Base-by-base conservation (phyloP, 1,140 invertebrate species). In the Melitaea cinxia region DNA sequence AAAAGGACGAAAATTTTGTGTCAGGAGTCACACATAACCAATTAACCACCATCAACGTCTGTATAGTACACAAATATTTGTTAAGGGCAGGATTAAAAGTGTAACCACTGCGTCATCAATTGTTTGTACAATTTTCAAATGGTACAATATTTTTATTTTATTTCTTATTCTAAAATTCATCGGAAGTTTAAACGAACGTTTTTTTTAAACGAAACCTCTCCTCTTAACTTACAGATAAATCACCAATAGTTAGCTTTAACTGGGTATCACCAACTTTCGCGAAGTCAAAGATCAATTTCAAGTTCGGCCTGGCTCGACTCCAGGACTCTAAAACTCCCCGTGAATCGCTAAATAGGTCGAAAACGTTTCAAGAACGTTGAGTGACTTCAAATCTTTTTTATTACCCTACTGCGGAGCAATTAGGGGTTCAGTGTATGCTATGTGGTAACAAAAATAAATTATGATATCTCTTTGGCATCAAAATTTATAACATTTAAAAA, bases 231-330 rank as follows among this genome's bases (percentile, higher is more conserved):
- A 19, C 7, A 19, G 15, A 45, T n/a, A 45, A 45, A 45, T 45
- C 17, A 19, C 39, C 15, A 45, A 35, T 35, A 35, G 33, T 19
- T 7, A 45, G 10, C 6, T 19, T 45, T 19, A 45, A 45, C 4
- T 45, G 5, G 19, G 10, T 9, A 45, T 42, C 37, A 42, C 39
- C n/a, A 45, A 45, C 15, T 45, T 45, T 45, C n/a, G 39, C 6
- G 17, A 45, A 45, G 39, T 45, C 39, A 45, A 45, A 45, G 39
- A 45, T 45, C 39, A 45, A 45, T 45, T 45, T 45, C 39, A 45
- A 45, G 39, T 21, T 9, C 7, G 12, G 17, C 6, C n/a, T 45
- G 39, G 39, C 39, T 45, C 39, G 39, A 15, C 7, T 17, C 39
- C 39, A 45, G 39, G 39, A 19, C 6, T 45, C 17, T 19, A 17